A percentile compares a stretch with the other conserved stretches of the same genome.
These are phyloP conservation scores for Psammodynastes pulverulentus DNA, from an alignment of 2,113 vertebrate species.

Conservation along the genomic window DNA sequence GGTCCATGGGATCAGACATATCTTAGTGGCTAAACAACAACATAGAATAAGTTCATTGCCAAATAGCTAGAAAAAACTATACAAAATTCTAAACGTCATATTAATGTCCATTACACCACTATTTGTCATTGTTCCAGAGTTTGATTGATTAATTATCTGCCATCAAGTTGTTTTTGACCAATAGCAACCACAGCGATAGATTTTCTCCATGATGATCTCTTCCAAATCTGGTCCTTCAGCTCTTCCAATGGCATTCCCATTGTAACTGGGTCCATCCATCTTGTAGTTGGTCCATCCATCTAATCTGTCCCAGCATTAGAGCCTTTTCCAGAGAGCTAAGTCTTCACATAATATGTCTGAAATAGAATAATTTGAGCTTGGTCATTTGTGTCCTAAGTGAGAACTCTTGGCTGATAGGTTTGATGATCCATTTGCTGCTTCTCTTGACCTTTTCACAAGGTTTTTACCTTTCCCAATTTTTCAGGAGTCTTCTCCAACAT, in stretches of 20 bases:
- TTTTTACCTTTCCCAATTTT: neutral
- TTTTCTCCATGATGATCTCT: neutral
- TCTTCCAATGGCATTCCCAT: neutral
- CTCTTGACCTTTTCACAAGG: neutral
- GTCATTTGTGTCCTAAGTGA: neutral
- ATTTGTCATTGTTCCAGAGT: neutral
- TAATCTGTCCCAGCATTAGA: neutral
- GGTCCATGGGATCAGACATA: too few species aligned
- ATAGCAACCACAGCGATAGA: neutral
- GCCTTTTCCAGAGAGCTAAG: neutral
- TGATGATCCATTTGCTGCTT: neutral
- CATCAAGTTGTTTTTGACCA: neutral
- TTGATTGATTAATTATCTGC: neutral
- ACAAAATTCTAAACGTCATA: neutral
- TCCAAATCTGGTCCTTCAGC: neutral
- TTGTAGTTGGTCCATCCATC: neutral
- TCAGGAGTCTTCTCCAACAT: neutral
- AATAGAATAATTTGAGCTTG: too few species aligned
- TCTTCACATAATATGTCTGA: too few species aligned
- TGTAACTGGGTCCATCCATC: neutral
- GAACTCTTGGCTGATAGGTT: neutral
- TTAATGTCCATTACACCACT: neutral
- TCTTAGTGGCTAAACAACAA: too few species aligned
- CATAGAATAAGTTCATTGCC: neutral
- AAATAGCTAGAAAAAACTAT: neutral